phyloP scores from a whole-genome alignment of 2,888 invertebrate species.

The Callyntrura sp. region DNA sequence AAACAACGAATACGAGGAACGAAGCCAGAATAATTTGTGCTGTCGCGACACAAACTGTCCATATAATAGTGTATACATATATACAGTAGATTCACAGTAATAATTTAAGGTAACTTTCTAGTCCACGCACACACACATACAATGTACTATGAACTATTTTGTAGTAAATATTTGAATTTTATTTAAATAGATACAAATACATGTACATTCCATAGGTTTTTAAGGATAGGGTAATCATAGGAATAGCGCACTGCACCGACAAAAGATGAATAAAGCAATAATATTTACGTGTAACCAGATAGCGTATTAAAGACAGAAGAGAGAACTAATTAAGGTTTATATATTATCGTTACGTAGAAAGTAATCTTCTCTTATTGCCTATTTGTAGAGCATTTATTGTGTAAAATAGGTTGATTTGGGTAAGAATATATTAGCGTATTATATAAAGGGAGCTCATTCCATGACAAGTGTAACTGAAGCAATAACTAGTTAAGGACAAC shows the following conservation, averaged over 20 bases:
- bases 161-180: slow-evolving; percentile 48
- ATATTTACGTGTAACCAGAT: slow-evolving; percentile 69
- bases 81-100: slow-evolving; percentile 62
- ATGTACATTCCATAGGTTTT: slow-evolving; percentile 23
- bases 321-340: slow-evolving; percentile 58
- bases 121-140: too few species aligned
- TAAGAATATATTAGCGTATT: background rate
- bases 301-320: slow-evolving; percentile 74
- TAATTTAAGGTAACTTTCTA: background rate
- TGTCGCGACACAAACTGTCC: slow-evolving; percentile 76
- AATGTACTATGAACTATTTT: slow-evolving; percentile 1
- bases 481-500: slow-evolving; percentile 79
- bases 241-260: background rate
- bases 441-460: slow-evolving; percentile 74
- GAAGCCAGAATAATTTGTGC: slow-evolving; percentile 76
- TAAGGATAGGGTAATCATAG: too few species aligned
- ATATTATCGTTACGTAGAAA: too few species aligned
- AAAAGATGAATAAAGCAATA: slow-evolving; percentile 76
- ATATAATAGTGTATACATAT: too few species aligned
- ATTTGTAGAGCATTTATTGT: too few species aligned
- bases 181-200: background rate
- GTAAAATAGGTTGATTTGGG: too few species aligned
- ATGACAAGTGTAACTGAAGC: slow-evolving; percentile 79
- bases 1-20: slow-evolving; percentile 67
- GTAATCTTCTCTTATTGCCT: too few species aligned